These are phyloP conservation scores for Hyles vespertilio DNA, from an alignment of 1,140 invertebrate species.

Conservation along the genomic window DNA sequence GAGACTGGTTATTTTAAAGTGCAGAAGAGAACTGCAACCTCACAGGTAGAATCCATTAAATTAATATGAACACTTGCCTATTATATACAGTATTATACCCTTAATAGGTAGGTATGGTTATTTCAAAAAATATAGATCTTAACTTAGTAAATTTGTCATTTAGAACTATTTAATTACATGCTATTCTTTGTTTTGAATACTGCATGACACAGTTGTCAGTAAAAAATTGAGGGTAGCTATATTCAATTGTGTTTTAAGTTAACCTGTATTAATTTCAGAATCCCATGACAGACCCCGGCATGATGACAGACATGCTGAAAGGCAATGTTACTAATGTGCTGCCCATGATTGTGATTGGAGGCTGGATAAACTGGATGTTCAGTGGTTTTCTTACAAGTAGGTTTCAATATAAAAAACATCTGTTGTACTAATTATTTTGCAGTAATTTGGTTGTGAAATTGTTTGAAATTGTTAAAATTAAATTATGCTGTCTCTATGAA, in stretches of 20 bases:
- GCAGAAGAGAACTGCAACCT: slow-evolving; percentile 89
- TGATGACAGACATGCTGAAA: slow-evolving; percentile 99
- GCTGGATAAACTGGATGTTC: slow-evolving; percentile 99
- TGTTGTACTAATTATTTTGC: not conserved
- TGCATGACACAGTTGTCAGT: too few species aligned
- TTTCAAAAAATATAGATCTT: too few species aligned
- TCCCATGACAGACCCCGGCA: slow-evolving; percentile 97
- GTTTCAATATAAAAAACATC: slow-evolving; percentile 25
- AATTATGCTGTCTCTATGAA: too few species aligned
- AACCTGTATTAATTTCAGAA: slow-evolving; percentile 79
- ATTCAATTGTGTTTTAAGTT: slow-evolving; percentile 1
- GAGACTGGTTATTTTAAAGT: slow-evolving; percentile 95
- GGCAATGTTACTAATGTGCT: slow-evolving; percentile 98
- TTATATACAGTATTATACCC: not conserved
- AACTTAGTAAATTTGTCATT: too few species aligned
- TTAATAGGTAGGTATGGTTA: not conserved
- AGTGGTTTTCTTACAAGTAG: slow-evolving; percentile 99
- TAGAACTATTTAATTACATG: too few species aligned
- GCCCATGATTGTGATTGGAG: slow-evolving; percentile 99
- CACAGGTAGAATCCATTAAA: slow-evolving; percentile 58
- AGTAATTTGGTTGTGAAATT: too few species aligned
- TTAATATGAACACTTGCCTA: too few species aligned
- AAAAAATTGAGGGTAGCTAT: not conserved
- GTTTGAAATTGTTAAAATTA: too few species aligned
- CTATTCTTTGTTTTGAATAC: too few species aligned